Evolutionary conservation across 2,797 vertebrate species (phyloP).

Genomic region (Sebastes wilsoni): DNA sequence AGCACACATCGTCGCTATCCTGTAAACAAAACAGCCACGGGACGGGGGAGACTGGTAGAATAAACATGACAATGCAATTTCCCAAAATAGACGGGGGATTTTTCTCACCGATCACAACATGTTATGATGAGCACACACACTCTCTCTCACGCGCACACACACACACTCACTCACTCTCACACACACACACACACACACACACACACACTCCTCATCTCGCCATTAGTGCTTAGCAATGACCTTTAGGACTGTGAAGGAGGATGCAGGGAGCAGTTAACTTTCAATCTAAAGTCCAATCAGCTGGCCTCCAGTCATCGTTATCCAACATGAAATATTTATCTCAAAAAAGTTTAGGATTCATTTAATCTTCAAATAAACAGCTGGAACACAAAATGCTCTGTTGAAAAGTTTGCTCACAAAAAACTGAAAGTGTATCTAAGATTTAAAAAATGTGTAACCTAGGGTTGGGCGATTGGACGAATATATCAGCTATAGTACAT

Average conservation of each 20-base stretch:
- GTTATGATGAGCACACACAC: neutral
- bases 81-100: slow-evolving; percentile 31
- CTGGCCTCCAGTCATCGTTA: neutral
- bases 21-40: slow-evolving; percentile 53
- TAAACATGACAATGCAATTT: slow-evolving; percentile 45
- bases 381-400: neutral
- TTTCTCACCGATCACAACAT: slow-evolving; percentile 31
- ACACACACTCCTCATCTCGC: neutral
- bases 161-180: too few species aligned
- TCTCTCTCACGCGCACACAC: too few species aligned
- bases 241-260: slow-evolving; percentile 15
- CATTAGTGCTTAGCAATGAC: neutral
- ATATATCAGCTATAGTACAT: too few species aligned
- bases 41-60: slow-evolving; percentile 8
- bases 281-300: neutral
- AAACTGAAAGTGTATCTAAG: neutral
- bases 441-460: too few species aligned
- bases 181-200: neutral
- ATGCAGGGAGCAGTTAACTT: neutral
- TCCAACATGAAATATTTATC: neutral
- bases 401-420: neutral
- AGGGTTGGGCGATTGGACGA: too few species aligned
- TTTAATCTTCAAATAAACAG: neutral
- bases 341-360: neutral
- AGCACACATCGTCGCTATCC: slow-evolving; percentile 11